phyloP scores from a whole-genome alignment of 2,888 invertebrate genomes.

The Chymomyza caudatula region DNA sequence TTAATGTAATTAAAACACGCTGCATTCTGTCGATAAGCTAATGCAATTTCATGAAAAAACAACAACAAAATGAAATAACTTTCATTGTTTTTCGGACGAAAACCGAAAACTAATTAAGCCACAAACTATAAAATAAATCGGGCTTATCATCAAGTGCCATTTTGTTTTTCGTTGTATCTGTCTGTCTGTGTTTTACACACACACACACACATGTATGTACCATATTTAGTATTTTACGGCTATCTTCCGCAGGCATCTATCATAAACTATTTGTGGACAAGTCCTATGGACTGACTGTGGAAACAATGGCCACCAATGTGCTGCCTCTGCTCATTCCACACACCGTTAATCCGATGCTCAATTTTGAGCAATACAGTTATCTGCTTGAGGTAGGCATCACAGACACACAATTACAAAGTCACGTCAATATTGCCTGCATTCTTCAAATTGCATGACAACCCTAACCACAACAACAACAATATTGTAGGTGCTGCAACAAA shows the following conservation, averaged over 20 bases:
- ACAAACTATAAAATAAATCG: constrained; percentile 11
- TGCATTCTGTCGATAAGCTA: neutral
- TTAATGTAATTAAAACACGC: constrained; percentile 1
- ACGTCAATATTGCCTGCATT: neutral
- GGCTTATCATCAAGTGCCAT: neutral
- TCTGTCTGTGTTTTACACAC: constrained; percentile 5
- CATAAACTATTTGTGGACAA: constrained; percentile 93
- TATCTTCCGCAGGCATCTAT: constrained; percentile 87
- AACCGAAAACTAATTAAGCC: constrained; percentile 47
- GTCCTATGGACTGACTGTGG: constrained; percentile 92
- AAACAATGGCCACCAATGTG: constrained; percentile 94
- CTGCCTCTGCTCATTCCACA: constrained; percentile 95
- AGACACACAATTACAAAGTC: neutral
- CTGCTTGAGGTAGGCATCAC: constrained; percentile 81
- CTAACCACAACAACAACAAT: neutral
- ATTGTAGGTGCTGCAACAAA: constrained; percentile 88
- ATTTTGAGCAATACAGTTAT: constrained; percentile 88
- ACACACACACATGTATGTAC: constrained; percentile 18
- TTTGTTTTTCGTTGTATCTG: neutral
- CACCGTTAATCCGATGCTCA: constrained; percentile 91
- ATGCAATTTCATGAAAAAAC: neutral
- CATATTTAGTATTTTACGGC: neutral
- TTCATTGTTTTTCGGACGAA: constrained; percentile 20
- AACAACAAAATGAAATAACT: neutral
- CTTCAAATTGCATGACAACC: constrained; percentile 6